These are phyloP conservation scores for Orthonevra nobilis DNA, from an alignment of 2,888 invertebrate species.

Conservation along the genomic window DNA sequence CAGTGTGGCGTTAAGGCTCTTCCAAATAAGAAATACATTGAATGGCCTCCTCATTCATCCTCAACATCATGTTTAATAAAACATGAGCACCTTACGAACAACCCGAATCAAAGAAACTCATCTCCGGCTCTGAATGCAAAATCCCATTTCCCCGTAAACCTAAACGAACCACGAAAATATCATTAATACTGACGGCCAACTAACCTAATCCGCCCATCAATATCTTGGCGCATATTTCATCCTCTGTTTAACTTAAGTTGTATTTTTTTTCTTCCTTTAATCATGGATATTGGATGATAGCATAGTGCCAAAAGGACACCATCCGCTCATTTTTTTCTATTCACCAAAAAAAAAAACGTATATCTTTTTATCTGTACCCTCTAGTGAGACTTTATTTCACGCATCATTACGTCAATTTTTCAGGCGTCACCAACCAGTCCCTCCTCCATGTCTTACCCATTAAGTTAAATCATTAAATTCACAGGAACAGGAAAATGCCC, in stretches of 20 bases:
- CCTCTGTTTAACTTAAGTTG: slow-evolving; percentile 1
- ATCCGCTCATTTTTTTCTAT: slow-evolving; percentile 38
- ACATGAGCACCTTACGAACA: slow-evolving; percentile 17
- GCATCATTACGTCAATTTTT: slow-evolving; percentile 37
- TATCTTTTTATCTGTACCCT: slow-evolving; percentile 16
- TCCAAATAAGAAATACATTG: too few relatives aligned
- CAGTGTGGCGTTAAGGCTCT: too few relatives aligned
- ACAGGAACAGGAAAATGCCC: slow-evolving; percentile 9
- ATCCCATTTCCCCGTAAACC: slow-evolving; percentile 14
- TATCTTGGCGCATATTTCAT: slow-evolving; percentile 25
- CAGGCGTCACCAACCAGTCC: neutral
- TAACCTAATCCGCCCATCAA: slow-evolving; percentile 47
- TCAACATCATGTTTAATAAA: slow-evolving; percentile 37
- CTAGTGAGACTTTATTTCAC: slow-evolving; percentile 49
- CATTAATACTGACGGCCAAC: slow-evolving; percentile 57
- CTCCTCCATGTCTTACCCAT: slow-evolving; percentile 13
- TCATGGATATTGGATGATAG: slow-evolving; percentile 40
- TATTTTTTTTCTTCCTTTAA: slow-evolving; percentile 29
- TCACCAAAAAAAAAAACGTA: neutral
- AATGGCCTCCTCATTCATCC: too few relatives aligned
- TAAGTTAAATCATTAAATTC: slow-evolving; percentile 42
- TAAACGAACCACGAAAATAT: slow-evolving; percentile 14
- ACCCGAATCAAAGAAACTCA: neutral
- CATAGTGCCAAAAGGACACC: slow-evolving; percentile 42
- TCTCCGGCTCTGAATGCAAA: slow-evolving; percentile 1